These are phyloP conservation scores for Plestiodon gilberti DNA, from an alignment of 2,113 vertebrate species.

Conservation along the genomic window DNA sequence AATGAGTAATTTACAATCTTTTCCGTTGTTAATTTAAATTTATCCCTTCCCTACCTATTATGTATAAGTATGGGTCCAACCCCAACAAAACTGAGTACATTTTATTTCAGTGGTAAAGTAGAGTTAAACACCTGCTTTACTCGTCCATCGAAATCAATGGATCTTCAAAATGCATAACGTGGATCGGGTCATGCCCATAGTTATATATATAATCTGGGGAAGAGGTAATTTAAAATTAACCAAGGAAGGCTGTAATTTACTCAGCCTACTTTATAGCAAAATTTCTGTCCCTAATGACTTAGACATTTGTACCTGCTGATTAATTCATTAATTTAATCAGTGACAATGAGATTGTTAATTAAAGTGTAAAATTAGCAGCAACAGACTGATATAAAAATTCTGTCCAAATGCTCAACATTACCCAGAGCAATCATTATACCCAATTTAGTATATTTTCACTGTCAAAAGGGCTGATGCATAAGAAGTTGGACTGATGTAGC, in stretches of 20 bases:
- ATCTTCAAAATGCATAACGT: background rate
- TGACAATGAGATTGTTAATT: background rate
- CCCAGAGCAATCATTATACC: background rate
- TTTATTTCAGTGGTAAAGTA: background rate
- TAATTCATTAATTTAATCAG: background rate
- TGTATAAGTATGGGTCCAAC: background rate
- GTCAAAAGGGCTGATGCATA: background rate
- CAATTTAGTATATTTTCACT: background rate
- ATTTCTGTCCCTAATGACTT: background rate
- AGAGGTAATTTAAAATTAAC: background rate
- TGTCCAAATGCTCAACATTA: constrained; percentile 13
- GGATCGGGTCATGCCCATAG: background rate
- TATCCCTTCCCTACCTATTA: background rate
- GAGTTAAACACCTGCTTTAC: background rate
- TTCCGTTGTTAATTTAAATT: background rate
- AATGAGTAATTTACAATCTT: background rate
- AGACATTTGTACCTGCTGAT: background rate
- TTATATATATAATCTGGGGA: background rate
- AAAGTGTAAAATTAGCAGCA: constrained; percentile 19
- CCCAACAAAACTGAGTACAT: background rate
- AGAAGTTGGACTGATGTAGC: background rate
- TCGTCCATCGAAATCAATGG: background rate
- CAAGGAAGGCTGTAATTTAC: background rate
- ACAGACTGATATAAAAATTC: background rate
- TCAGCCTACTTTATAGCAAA: background rate